These are phyloP conservation scores for Gallirallus australis DNA, from an alignment of 2,797 vertebrate genomes.

Conservation along the genomic window DNA sequence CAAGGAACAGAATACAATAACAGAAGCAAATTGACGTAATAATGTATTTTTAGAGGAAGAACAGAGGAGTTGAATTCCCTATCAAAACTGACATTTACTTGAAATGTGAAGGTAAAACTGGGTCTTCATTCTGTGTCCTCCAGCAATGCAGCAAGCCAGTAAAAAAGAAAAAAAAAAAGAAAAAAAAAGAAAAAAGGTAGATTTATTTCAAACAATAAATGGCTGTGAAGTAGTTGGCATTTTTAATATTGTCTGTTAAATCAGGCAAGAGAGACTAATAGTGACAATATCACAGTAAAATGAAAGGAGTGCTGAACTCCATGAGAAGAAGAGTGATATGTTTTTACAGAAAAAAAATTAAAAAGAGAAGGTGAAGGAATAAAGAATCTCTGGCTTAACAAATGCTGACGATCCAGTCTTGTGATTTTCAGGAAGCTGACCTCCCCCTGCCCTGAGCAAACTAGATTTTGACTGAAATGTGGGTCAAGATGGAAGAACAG, in stretches of 20 bases:
- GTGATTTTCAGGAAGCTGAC: background rate
- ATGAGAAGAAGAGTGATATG: background rate
- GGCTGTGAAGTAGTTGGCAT: background rate
- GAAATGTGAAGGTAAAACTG: background rate
- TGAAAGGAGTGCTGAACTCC: background rate
- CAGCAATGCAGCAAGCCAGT: background rate
- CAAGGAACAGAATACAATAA: slow-evolving; percentile 4
- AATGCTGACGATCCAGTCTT: background rate
- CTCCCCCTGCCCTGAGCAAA: background rate
- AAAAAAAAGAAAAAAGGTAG: background rate
- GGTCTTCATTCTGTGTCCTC: background rate
- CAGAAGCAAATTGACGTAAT: slow-evolving; percentile 19
- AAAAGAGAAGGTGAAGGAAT: background rate
- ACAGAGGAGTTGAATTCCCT: background rate
- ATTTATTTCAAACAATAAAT: slow-evolving; percentile 28
- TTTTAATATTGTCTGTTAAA: background rate
- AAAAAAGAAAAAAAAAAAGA: background rate
- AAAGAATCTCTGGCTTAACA: background rate
- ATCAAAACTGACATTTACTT: background rate
- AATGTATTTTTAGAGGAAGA: slow-evolving; percentile 2
- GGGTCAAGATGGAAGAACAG: background rate
- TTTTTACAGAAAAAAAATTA: background rate
- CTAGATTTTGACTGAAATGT: background rate
- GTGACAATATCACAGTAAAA: slow-evolving; percentile 3
- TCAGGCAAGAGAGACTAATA: background rate